These are phyloP conservation scores for Sphinx pinastri DNA, from an alignment of 2,888 invertebrate genomes.

Conservation along the genomic window DNA sequence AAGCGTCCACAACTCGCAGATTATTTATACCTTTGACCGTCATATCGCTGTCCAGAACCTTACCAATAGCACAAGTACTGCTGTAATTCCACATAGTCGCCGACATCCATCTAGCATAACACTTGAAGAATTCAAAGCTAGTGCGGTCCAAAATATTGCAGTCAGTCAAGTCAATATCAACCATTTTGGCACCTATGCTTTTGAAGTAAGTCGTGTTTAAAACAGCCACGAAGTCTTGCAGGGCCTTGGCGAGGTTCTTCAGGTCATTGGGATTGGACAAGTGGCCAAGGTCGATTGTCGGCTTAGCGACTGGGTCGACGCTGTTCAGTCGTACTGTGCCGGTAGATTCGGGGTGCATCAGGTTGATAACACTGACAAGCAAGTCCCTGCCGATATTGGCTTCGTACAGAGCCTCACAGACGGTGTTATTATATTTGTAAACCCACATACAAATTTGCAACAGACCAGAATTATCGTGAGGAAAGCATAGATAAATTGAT, in stretches of 20 bases:
- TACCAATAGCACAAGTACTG: constrained; percentile 89
- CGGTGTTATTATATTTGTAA: constrained; percentile 66
- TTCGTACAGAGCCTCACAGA: constrained; percentile 43
- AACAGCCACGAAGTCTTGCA: constrained; percentile 39
- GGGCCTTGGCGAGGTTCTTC: constrained; percentile 30
- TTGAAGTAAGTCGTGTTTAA: constrained; percentile 40
- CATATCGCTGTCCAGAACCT: constrained; percentile 86
- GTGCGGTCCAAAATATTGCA: constrained; percentile 5
- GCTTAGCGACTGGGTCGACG: constrained; percentile 44
- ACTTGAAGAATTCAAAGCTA: constrained; percentile 37
- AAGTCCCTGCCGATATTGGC: constrained; percentile 34
- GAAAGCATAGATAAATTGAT: constrained; percentile 36
- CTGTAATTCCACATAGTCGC: constrained; percentile 87
- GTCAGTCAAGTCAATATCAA: neutral
- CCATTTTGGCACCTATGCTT: neutral
- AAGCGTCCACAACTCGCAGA: constrained; percentile 44
- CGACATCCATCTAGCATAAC: constrained; percentile 57
- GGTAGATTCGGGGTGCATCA: constrained; percentile 29
- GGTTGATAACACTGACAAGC: constrained; percentile 22
- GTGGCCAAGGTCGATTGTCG: constrained; percentile 29
- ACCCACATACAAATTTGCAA: constrained; percentile 59
- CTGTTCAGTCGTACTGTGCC: constrained; percentile 30
- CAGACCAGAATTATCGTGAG: constrained; percentile 28
- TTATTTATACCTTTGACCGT: constrained; percentile 35
- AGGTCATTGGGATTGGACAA: constrained; percentile 38